phyloP scores from a whole-genome alignment of 92 coral and sea anemone species.

The Siderastrea siderea region DNA sequence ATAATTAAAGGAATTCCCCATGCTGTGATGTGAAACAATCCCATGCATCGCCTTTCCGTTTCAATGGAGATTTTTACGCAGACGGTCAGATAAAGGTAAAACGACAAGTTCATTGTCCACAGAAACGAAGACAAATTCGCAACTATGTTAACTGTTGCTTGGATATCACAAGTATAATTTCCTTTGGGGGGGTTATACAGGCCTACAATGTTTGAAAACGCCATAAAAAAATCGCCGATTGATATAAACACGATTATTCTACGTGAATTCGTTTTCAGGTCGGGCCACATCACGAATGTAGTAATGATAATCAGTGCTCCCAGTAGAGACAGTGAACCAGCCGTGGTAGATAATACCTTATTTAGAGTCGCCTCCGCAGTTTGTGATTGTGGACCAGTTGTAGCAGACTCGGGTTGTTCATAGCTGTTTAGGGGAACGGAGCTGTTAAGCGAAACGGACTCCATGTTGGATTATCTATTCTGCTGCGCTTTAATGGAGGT shows the following conservation, averaged over 20 bases:
- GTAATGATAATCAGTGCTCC: conserved; percentile 64
- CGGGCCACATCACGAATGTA: conserved; percentile 70
- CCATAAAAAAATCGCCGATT: conserved; percentile 70
- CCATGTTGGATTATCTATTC: neutral
- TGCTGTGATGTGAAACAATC: conserved; percentile 76
- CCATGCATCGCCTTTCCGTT: conserved; percentile 65
- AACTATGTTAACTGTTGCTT: conserved; percentile 71
- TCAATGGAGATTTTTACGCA: conserved; percentile 66
- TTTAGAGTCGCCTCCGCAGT: conserved; percentile 17
- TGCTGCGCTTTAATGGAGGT: neutral
- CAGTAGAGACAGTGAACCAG: conserved; percentile 54
- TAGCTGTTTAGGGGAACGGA: neutral
- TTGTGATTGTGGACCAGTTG: conserved; percentile 16
- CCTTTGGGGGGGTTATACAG: conserved; percentile 25
- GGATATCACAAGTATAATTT: conserved; percentile 32
- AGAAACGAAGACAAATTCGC: conserved; percentile 92
- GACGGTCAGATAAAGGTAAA: conserved; percentile 72
- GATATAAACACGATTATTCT: conserved; percentile 74
- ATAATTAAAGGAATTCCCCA: conserved; percentile 84
- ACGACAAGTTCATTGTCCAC: conserved; percentile 87
- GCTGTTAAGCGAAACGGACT: neutral
- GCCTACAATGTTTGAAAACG: conserved; percentile 31
- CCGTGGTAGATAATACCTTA: conserved; percentile 44
- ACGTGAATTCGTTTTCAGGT: conserved; percentile 69
- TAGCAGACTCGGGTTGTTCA: neutral